Conservation (phyloP, 2,888 invertebrate species). For the Mesoligia furuncula region DNA sequence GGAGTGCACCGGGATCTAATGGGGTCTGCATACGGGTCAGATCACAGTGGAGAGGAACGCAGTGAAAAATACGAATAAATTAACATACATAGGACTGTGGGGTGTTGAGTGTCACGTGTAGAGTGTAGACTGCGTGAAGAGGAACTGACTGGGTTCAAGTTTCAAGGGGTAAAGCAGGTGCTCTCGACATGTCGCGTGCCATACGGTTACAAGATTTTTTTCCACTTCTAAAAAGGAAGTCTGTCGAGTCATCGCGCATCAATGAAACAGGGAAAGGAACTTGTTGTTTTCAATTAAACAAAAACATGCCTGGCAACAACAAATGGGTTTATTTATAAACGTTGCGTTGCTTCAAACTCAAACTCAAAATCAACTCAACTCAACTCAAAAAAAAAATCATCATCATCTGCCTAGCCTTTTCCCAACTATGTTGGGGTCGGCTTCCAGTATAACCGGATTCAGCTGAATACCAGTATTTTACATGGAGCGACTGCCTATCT, state of each 20-base stretch:
- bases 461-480: too few relatives aligned
- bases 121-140: slow-evolving; percentile 30
- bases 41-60: slow-evolving; percentile 59
- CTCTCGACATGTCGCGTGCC: neutral
- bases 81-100: slow-evolving; percentile 44
- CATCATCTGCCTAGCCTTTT: too few relatives aligned
- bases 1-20: slow-evolving; percentile 67
- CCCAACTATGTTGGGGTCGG: too few relatives aligned
- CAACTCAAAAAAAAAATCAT: too few relatives aligned
- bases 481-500: too few relatives aligned
- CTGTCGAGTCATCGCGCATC: neutral
- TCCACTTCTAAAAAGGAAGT: slow-evolving; percentile 4
- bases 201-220: neutral
- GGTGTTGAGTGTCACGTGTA: slow-evolving; percentile 30
- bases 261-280: neutral
- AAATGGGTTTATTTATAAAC: neutral
- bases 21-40: slow-evolving; percentile 65
- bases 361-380: too few relatives aligned
- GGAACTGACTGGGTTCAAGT: slow-evolving; percentile 18
- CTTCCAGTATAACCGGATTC: too few relatives aligned
- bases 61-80: slow-evolving; percentile 59
- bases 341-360: too few relatives aligned
- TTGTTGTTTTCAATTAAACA: neutral
- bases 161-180: slow-evolving; percentile 17
- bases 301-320: neutral